Evolutionary conservation across 1,140 invertebrate genomes (phyloP), one percentile per base, ranked within the genome.

Genomic region (Bombus picipes): DNA sequence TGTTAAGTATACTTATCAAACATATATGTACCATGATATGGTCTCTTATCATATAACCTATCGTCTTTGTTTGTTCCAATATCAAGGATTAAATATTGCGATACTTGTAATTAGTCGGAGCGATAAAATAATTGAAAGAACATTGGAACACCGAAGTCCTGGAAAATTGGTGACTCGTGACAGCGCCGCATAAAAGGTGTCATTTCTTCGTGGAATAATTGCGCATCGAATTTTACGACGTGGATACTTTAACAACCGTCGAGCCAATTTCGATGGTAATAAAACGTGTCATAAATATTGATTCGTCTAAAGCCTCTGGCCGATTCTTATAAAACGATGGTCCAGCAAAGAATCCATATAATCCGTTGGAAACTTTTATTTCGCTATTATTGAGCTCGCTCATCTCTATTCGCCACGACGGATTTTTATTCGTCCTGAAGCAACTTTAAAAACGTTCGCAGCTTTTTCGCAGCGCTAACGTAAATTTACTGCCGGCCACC

Each of bases 211-310:
- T 28, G 9, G 34, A 79, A 79, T 79, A 79, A 79, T 68, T 43
- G 22, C 37, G 4, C 77, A 6, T 43, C 10, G 10, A 32, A 43
- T 34, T 66, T 79, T 66, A 59, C 34, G 53, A 57, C 47, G 22
- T 25, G n/a, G 3, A n/a, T 13, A 25, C 74, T 37, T 57, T 59
- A 76, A 57, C 47, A 57, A 57, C 37, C 59, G 59, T 79, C 32
- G 5, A 9, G 10, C 34, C 62, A 25, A 79, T 66, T 78, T 78
- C 53, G 22, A 47, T 18, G n/a, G 32, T 34, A 47, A 79, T 66
- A 79, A 79, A 79, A 43, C n/a, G n/a, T 66, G 62, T 34, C 37
- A 66, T 79, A 79, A 79, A 79, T 43, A 43, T 41, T 25, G 37
- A 41, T 41, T 43, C 39, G 32, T 57, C 25, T 6, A 59, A 34